Evolutionary conservation across 1,140 invertebrate genomes (phyloP), one percentile per base, ranked within the genome.

Genomic region (Calephelis nemesis): DNA sequence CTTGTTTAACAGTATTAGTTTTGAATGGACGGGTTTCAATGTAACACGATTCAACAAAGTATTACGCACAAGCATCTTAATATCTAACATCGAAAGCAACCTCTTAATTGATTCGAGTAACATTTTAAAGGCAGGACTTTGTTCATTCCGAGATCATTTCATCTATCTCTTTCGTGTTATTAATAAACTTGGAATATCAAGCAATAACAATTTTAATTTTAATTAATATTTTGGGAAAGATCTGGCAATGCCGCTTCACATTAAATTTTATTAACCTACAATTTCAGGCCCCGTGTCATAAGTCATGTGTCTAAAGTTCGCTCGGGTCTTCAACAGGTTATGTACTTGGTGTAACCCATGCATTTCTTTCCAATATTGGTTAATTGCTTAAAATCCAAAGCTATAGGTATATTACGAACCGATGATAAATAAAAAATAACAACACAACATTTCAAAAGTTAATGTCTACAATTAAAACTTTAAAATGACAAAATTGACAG

Each of bases 61-160:
- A 63, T 75, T 69, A 67, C 62, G 71, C 49, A 71, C 47, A 85
- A 82, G 83, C 81, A 70, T 73, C 68, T 71, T 78, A 70, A 83
- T 54, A 78, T 76, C 71, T 78, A 84, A 85, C 81, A 87, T 75
- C 50, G 79, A 82, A 87, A 86, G 84, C 84, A 13, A 71, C 77
- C 81, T 83, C 73, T 78, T 60, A 47, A 86, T 81, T 79, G 74
- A 77, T 67, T 63, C 80, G 78, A 62, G 71, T 83, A 78, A 78
- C 74, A 81, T 74, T 68, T 67, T 69, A 73, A 54, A 63, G 73
- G 58, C 68, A 70, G 70, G 75, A 71, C 69, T 67, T 71, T 72
- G 68, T 69, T 58, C 52, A 11, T 58, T 60, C 47, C 19, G 54
- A 60, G 54, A 60, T 60, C 54, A 60, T 60, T 54, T 30, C 4